phyloP scores from a whole-genome alignment of 2,797 vertebrate genomes.

The Fratercula arctica region DNA sequence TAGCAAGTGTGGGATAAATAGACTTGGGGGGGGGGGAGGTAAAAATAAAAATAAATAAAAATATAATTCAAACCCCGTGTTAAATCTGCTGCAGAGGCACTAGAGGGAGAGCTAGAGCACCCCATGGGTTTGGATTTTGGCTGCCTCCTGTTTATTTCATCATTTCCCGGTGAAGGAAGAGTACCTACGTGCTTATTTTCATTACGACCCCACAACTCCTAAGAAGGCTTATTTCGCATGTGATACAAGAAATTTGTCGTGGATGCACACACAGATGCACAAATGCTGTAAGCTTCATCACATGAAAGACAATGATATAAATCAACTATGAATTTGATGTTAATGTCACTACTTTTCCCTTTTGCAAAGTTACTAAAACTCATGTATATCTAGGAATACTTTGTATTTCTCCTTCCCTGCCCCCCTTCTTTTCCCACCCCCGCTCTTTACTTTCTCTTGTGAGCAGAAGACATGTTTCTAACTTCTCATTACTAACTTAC shows the following conservation, averaged over 20 bases:
- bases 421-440: background rate
- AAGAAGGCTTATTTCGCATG: background rate
- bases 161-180: background rate
- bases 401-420: background rate
- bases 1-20: background rate
- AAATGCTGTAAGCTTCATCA: background rate
- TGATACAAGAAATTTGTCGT: background rate
- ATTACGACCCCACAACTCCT: background rate
- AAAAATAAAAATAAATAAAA: background rate
- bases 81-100: background rate
- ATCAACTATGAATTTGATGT: background rate
- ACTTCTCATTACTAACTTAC: background rate
- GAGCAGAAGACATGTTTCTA: background rate
- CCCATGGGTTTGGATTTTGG: background rate
- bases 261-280: background rate
- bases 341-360: background rate
- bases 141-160: background rate
- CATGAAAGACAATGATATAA: background rate
- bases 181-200: background rate
- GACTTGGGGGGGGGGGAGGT: too few relatives aligned
- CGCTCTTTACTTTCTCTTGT: background rate
- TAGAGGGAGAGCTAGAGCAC: background rate
- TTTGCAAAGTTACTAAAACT: background rate
- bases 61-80: rapidly evolving
- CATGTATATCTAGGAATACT: background rate